phyloP scores from a whole-genome alignment of 2,888 invertebrate species.

The Exephanes ischioxanthus region DNA sequence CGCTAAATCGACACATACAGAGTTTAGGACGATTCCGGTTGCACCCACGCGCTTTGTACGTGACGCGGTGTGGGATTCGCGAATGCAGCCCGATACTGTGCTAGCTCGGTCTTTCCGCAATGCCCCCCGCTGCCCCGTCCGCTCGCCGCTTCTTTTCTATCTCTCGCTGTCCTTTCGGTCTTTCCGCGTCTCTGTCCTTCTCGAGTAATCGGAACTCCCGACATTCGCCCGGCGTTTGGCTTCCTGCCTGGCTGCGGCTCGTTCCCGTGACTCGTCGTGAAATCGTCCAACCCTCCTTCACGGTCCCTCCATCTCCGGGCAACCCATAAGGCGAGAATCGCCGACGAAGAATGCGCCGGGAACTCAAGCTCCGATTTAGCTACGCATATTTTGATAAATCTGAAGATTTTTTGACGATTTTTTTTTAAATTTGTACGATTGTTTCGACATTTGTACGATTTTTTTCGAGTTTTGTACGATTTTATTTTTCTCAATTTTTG shows the following conservation, averaged over 20 bases:
- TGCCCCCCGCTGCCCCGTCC: constrained; percentile 31
- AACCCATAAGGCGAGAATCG: constrained; percentile 29
- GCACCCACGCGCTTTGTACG: constrained; percentile 74
- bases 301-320: constrained; percentile 39
- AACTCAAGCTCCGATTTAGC: constrained; percentile 30
- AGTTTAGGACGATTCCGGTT: constrained; percentile 78
- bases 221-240: constrained; percentile 55
- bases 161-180: constrained; percentile 29
- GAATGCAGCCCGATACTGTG: constrained; percentile 44
- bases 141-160: constrained; percentile 23
- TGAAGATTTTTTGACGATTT: constrained; percentile 5
- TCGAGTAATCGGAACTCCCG: constrained; percentile 60
- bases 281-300: constrained; percentile 1
- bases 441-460: no score
- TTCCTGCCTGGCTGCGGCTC: constrained; percentile 54
- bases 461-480: neutral
- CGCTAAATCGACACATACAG: constrained; percentile 77
- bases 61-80: constrained; percentile 27
- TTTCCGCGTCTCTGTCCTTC: neutral
- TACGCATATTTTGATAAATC: constrained; percentile 5
- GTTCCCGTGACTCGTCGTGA: constrained; percentile 10
- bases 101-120: constrained; percentile 57
- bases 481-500: neutral
- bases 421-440: no score
- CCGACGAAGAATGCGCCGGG: constrained; percentile 42